These are phyloP conservation scores for Bagarius yarrelli DNA, from an alignment of 2,113 vertebrate genomes.

Conservation along the genomic window DNA sequence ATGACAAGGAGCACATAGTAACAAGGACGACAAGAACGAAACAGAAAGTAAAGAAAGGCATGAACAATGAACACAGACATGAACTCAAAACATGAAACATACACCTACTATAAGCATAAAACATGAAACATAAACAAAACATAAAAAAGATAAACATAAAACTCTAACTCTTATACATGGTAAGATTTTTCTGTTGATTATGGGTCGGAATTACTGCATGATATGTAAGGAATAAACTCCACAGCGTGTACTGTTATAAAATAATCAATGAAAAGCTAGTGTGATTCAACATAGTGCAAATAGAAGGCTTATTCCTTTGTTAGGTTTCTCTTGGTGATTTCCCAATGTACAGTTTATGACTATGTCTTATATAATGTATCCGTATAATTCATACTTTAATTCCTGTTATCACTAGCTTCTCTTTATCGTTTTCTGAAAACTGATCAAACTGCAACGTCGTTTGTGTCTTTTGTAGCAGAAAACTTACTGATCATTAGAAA, in stretches of 20 bases:
- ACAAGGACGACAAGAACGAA: too few species aligned
- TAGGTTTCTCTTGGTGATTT: background rate
- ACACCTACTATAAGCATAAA: too few species aligned
- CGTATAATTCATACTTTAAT: background rate
- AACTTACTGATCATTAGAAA: background rate
- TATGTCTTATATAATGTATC: background rate
- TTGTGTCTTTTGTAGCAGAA: background rate
- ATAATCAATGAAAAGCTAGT: background rate
- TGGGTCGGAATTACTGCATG: too few species aligned
- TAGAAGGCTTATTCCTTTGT: background rate
- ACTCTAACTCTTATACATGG: too few species aligned
- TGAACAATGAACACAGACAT: too few species aligned
- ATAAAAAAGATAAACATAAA: too few species aligned
- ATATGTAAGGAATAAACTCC: background rate
- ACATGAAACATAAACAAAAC: too few species aligned
- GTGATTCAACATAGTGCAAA: background rate
- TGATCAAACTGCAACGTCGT: background rate
- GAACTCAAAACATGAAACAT: too few species aligned
- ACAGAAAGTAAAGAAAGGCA: too few species aligned
- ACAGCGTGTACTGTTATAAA: background rate
- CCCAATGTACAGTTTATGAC: background rate
- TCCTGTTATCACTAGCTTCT: background rate
- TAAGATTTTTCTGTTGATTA: too few species aligned
- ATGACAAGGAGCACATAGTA: too few species aligned
- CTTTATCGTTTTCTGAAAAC: background rate